A percentile compares a stretch with the other conserved stretches of the same genome.
These are phyloP conservation scores for Diarsia rubi DNA, from an alignment of 2,888 invertebrate genomes.

Conservation along the genomic window DNA sequence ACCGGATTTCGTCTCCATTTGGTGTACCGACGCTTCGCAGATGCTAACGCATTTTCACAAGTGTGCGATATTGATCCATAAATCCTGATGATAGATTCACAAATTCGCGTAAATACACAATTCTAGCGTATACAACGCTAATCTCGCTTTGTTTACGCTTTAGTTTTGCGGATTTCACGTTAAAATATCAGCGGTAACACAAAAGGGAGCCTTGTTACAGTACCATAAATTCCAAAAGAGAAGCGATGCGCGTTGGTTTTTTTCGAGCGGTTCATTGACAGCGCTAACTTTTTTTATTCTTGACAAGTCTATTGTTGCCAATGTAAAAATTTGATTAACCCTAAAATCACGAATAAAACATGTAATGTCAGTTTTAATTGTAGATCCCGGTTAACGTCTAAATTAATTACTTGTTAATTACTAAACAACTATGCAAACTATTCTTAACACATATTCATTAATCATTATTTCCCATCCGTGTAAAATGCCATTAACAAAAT, in stretches of 20 bases:
- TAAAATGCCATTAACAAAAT: constrained; percentile 23
- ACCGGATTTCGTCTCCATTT: constrained; percentile 87
- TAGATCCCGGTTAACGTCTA: neutral
- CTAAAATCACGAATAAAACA: neutral
- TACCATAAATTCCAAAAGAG: constrained; percentile 91
- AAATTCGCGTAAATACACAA: constrained; percentile 73
- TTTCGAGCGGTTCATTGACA: constrained; percentile 88
- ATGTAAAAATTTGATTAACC: constrained; percentile 48
- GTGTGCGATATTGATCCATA: constrained; percentile 85
- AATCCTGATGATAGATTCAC: constrained; percentile 66
- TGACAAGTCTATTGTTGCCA: constrained; percentile 81
- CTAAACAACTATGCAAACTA: neutral
- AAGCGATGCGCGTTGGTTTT: constrained; percentile 89
- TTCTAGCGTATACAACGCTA: constrained; percentile 74
- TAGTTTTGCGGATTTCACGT: constrained; percentile 82
- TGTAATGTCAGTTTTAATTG: neutral
- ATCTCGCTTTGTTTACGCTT: constrained; percentile 86
- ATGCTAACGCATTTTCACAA: constrained; percentile 78
- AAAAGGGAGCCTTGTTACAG: constrained; percentile 90
- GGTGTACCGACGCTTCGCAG: constrained; percentile 66
- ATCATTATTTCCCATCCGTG: neutral
- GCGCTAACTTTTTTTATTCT: constrained; percentile 81
- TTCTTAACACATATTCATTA: neutral
- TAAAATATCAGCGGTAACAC: constrained; percentile 82
- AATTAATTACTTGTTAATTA: neutral